Base-by-base conservation (phyloP, 2,797 vertebrate species). In the Thamnophis elegans region DNA sequence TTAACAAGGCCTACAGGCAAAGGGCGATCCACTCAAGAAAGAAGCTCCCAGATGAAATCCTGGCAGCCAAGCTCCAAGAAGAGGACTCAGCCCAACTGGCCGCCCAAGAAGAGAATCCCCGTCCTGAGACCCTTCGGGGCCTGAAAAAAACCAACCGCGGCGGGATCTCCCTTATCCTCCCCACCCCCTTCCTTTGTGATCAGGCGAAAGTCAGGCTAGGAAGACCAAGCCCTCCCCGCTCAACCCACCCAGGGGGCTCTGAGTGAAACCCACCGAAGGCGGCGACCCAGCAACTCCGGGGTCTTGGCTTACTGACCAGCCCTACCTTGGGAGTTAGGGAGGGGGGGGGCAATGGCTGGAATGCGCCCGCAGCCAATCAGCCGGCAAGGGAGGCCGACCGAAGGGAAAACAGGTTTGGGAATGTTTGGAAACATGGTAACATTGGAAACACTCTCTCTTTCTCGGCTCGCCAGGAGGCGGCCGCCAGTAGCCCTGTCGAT, bases 371-470 rank as follows among this genome's bases (percentile, higher is more conserved):
- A 47, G 73, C 36, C 36, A 11, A 22, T 42, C 36, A 9, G n/a
- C 65, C 65, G 60, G 60, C 60, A 22, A 14, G 32, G 42, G 32
- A 10, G 68, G 36, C 73, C 20, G 20, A 82, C 20, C 73, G 42
- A 12, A n/a, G 36, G 36, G 73, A 47, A 47, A 82, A 47, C 10
- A 47, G n/a, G 18, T 47, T 47, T 47, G 9, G 36, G 73, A 25
- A 12, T 11, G 4, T 47, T 22, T 42, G 20, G 9, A 4, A 42
- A 78, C 18, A 0, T 16, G 47, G 47, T 51, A 51, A 51, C 47
- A 5, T 51, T n/a, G 13, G 13, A n/a, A n/a, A 65, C 12, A 1
- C 11, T 1, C 1, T 12, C 36, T 1, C 1, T 36, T 1, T 8
- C 32, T 2, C 32, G 36, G 36, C 36, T 1, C 0, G 36, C 32